Conservation (phyloP, 2,797 vertebrate species). For the Malacoctenus gilli region DNA sequence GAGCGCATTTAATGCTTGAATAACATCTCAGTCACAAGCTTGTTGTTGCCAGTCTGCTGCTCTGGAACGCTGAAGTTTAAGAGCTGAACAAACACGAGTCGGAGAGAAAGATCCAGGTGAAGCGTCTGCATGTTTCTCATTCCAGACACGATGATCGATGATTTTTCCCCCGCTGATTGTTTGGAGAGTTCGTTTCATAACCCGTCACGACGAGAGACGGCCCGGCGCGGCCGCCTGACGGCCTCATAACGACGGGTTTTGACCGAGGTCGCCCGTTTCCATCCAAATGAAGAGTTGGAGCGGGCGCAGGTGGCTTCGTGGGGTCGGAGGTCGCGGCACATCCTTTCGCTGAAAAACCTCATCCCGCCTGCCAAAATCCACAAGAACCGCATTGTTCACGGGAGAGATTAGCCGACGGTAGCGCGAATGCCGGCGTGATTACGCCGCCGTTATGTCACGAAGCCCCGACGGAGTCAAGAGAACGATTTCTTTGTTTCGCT, state of each 20-base stretch:
- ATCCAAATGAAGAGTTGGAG: constrained; percentile 50
- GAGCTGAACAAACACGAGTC: too few relatives aligned
- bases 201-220: not conserved
- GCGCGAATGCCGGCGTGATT: constrained; percentile 34
- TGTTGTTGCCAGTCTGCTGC: too few relatives aligned
- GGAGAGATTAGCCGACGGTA: constrained; percentile 24
- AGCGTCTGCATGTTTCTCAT: too few relatives aligned
- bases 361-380: constrained; percentile 59
- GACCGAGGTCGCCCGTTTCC: constrained; percentile 38
- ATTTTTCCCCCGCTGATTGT: too few relatives aligned
- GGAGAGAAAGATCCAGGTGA: too few relatives aligned
- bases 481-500: constrained; percentile 25
- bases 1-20: too few relatives aligned
- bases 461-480: constrained; percentile 29
- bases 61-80: too few relatives aligned
- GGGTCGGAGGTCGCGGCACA: constrained; percentile 57
- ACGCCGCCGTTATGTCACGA: constrained; percentile 34
- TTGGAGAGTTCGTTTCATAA: not conserved
- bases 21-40: too few relatives aligned
- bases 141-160: too few relatives aligned
- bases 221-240: constrained; percentile 16
- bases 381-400: constrained; percentile 49
- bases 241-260: constrained; percentile 4
- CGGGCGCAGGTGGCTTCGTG: constrained; percentile 39
- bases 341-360: constrained; percentile 54